A percentile compares a stretch with the other conserved stretches of the same genome.
Evolutionary conservation across 2,113 vertebrate species (phyloP).

Genomic region (Rana temporaria): DNA sequence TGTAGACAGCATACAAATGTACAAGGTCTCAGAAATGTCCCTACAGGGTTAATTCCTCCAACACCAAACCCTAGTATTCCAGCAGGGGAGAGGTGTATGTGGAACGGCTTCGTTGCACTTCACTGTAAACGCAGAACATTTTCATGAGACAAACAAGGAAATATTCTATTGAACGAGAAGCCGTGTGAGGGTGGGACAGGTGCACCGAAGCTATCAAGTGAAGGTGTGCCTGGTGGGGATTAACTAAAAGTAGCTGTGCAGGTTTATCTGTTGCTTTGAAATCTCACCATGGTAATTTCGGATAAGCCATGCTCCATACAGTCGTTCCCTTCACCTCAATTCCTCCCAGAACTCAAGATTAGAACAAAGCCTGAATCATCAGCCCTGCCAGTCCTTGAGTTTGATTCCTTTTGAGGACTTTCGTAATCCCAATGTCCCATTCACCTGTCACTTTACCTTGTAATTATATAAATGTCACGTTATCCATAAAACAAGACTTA

Average conservation of each 20-base stretch:
- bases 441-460: slow-evolving; percentile 37
- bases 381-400: slow-evolving; percentile 8
- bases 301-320: slow-evolving; percentile 48
- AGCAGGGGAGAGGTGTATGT: not conserved
- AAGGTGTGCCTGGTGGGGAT: slow-evolving; percentile 51
- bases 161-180: slow-evolving; percentile 19
- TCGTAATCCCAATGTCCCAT: slow-evolving; percentile 49
- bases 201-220: slow-evolving; percentile 32
- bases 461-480: slow-evolving; percentile 44
- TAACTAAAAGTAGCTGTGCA: slow-evolving; percentile 51
- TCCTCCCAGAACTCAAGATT: slow-evolving; percentile 44
- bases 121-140: slow-evolving; percentile 3
- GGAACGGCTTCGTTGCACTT: slow-evolving; percentile 37
- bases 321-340: slow-evolving; percentile 41
- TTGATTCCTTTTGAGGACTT: slow-evolving; percentile 24
- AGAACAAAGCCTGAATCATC: slow-evolving; percentile 48
- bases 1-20: too few relatives aligned
- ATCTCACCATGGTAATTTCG: slow-evolving; percentile 53
- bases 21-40: not conserved
- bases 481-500: not conserved
- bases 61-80: slow-evolving; percentile 14
- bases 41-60: slow-evolving; percentile 29
- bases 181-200: slow-evolving; percentile 46
- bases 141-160: slow-evolving; percentile 46
- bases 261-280: slow-evolving; percentile 53